Base-by-base conservation (phyloP, 2,797 vertebrate species). In the Falco naumanni region DNA sequence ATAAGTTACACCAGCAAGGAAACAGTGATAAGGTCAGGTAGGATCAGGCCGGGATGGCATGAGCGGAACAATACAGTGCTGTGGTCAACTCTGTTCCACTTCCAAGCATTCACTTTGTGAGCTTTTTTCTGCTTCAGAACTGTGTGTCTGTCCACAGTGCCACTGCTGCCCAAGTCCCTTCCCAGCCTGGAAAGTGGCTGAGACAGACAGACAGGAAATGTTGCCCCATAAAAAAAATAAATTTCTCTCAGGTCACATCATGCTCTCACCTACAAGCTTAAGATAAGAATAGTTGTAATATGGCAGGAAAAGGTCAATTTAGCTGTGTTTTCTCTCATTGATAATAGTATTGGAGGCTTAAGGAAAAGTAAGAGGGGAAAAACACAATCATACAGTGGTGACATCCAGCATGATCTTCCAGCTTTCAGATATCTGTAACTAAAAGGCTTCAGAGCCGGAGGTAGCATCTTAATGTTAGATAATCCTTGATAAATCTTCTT, bases 161-260 rank as follows among this genome's bases (percentile, higher is more conserved):
- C 3, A 0, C 61, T 86, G 50, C 48, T 80, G 15, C 12, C 10
- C 45, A 61, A 37, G 24, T 4, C 1, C 0, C 12, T 80, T 69
- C 34, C 20, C 13, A 53, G 8, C 6, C 28, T 68, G 28, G 26
- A 61, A 90, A 64, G 12, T 5, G 11, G 20, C n/a, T 70, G 53
- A 60, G 9, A 29, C 10, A 43, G 7, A 22, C 79, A 88, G 29
- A 11, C 22, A 31, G 34, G 83, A 10, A 77, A 3, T 19, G 3
- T 22, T 75, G 11, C 8, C 24, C 12, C 16, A 12, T 34, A n/a
- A 71, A 74, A 75, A 68, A 14, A 34, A 45, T 24, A 37, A 26
- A 53, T 53, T 71, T 87, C 7, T 79, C 10, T 51, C 39, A 31
- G 2, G 10, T 91, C 25, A 47, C 31, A 68, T 37, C 11, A 26